Evolutionary conservation across 2,113 vertebrate species (phyloP), one percentile per base, ranked within the genome.

Genomic region (Macrotus californicus): DNA sequence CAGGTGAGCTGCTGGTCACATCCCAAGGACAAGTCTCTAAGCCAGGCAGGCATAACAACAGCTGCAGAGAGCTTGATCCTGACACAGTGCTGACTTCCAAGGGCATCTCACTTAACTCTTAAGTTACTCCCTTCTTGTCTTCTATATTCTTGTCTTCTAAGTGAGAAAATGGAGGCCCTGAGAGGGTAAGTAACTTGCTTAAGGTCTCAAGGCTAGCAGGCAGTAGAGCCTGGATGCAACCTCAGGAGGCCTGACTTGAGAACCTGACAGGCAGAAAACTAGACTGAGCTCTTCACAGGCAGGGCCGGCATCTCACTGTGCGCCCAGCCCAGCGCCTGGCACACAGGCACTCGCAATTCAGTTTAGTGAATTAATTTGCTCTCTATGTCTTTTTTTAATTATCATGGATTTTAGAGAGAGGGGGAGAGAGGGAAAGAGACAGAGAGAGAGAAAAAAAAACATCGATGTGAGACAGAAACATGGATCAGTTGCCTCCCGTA

Each of bases 61-160:
- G 24, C 39, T 34, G 39, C 36, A 1, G 21, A 76, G 34, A 1
- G 0, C 36, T 41, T 0, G 0, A 3, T n/a, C 36, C 6, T 3
- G 61, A 7, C 43, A 16, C 0, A 3, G 21, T 24, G 14, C 86
- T 29, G 10, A 36, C 22, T 26, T 34, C 39, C 31, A 13, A 4
- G 21, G 64, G 41, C 70, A n/a, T 6, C 26, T 43, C 36, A 18
- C 9, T 64, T 56, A 48, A 67, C 52, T 54, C 39, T 54, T n/a
- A 41, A 24, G 24, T 48, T 21, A 41, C 10, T 31, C 34, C 10
- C 41, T 18, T 16, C 54, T 80, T 79, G 73, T 15, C 48, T 19
- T 72, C 2, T 13, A 56, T 48, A 16, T 18, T 16, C 54, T 80
- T 79, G 73, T 15, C 48, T 19, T 72, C 2, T 13, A 56, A 52